Base-by-base conservation (phyloP, 2,113 vertebrate species). In the Elaphurus davidianus region DNA sequence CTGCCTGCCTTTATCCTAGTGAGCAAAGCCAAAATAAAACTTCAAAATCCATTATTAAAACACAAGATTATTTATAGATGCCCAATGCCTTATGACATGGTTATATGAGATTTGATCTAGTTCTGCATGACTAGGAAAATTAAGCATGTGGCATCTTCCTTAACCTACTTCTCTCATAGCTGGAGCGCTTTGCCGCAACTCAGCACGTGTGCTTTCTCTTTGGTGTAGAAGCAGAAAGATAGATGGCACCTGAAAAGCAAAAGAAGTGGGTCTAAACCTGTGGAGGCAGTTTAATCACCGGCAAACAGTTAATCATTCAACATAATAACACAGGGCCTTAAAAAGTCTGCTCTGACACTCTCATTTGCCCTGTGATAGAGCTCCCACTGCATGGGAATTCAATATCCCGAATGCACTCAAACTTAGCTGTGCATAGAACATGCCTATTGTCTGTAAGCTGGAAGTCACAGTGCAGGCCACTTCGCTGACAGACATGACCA, bases 261-360 rank as follows among this genome's bases (percentile, higher is more conserved):
- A 82, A 87, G 40, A 96, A 94, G 76, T 6, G 8, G 33, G 50
- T 60, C 54, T 82, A 25, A 1, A 87, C 59, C 93, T 71, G 8
- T 13, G 67, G 97, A 95, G 95, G 78, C 50, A 94, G 40, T 93
- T 71, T 50, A 97, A 96, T 97, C 95, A 96, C 87, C 94, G 85
- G 2, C 55, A 94, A 97, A 94, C 23, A 97, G 87, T 96, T 96
- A 97, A 74, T 98, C 98, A 97, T 92, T 96, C 94, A 93, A 74
- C 94, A 90, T 97, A 98, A 97, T 90, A 98, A 96, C 85, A 83
- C 64, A 62, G 87, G 76, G 50, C 90, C 97, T 94, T 97, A 95
- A 91, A 94, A 90, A 84, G 30, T 6, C 47, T 36, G 33, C 95
- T 96, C 84, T 90, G 96, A 97, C 91, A 97, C 9, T 79, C 95